Conservation (phyloP, 2,797 vertebrate species). For the Otolemur crassicaudatus region DNA sequence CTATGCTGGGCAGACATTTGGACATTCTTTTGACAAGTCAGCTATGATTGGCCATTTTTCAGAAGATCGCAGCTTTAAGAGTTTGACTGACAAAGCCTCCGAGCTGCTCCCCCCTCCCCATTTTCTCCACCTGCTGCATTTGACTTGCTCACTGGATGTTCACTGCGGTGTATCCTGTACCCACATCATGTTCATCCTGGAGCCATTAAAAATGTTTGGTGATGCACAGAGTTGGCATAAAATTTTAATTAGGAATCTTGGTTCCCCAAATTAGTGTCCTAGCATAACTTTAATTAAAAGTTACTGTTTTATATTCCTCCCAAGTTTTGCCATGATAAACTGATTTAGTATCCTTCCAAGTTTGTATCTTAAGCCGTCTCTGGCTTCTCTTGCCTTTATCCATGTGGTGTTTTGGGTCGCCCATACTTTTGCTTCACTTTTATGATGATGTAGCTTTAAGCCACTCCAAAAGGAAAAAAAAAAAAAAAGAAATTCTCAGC, state of each 20-base stretch:
- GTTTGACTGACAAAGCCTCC: not conserved
- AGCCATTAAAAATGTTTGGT: slow-evolving; percentile 75
- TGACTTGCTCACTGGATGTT: not conserved
- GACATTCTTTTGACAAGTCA: not conserved
- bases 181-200: slow-evolving; percentile 50
- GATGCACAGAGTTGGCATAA: slow-evolving; percentile 72
- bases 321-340: slow-evolving; percentile 56
- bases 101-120: not conserved
- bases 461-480: not conserved
- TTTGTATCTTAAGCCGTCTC: slow-evolving; percentile 23
- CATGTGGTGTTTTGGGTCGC: not conserved
- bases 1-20: not conserved
- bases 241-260: slow-evolving; percentile 77
- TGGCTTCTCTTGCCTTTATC: slow-evolving; percentile 41
- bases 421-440: slow-evolving; percentile 13
- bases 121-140: not conserved
- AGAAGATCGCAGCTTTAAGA: not conserved
- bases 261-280: slow-evolving; percentile 70
- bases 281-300: slow-evolving; percentile 76
- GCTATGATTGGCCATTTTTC: not conserved
- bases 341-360: slow-evolving; percentile 38
- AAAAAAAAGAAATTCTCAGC: not conserved
- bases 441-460: not conserved
- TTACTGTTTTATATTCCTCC: slow-evolving; percentile 62
- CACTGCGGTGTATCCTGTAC: not conserved